Evolutionary conservation across 2,888 invertebrate species (phyloP).

Genomic region (Drosophila robusta): DNA sequence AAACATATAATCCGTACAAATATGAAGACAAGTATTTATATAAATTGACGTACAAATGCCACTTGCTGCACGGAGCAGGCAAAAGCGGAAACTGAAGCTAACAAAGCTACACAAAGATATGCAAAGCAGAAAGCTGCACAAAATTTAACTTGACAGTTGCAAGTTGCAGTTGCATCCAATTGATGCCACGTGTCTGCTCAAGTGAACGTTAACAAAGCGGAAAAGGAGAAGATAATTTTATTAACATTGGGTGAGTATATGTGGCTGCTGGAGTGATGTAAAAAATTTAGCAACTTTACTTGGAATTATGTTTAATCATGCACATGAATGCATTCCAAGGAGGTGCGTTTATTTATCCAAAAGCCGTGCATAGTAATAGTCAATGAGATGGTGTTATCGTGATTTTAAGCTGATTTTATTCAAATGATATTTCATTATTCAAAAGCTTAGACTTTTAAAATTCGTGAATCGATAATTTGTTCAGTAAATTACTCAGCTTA

Average conservation of each 20-base stretch:
- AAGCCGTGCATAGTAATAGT: no score
- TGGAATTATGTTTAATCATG: no score
- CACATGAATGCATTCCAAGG: no score
- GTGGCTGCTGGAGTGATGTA: neutral
- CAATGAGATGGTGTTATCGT: no score
- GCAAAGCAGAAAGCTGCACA: constrained; percentile 1
- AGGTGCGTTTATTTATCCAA: no score
- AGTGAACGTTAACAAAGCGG: constrained; percentile 4
- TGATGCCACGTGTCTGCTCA: constrained; percentile 25
- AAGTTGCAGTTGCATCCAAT: constrained; percentile 19
- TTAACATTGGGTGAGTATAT: neutral
- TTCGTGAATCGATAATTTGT: no score
- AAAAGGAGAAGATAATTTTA: constrained; percentile 1
- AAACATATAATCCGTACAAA: constrained; percentile 8
- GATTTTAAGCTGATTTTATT: no score
- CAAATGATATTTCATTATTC: no score
- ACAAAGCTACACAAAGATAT: constrained; percentile 17
- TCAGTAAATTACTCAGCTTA: no score
- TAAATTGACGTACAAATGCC: constrained; percentile 28
- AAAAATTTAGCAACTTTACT: neutral
- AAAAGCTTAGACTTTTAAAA: no score
- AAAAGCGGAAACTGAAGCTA: constrained; percentile 16
- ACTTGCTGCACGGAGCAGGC: constrained; percentile 20
- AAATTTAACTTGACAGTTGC: constrained; percentile 20
- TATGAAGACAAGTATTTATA: constrained; percentile 6